These are phyloP conservation scores for Ia io DNA, from an alignment of 2,113 vertebrate genomes.

Conservation along the genomic window DNA sequence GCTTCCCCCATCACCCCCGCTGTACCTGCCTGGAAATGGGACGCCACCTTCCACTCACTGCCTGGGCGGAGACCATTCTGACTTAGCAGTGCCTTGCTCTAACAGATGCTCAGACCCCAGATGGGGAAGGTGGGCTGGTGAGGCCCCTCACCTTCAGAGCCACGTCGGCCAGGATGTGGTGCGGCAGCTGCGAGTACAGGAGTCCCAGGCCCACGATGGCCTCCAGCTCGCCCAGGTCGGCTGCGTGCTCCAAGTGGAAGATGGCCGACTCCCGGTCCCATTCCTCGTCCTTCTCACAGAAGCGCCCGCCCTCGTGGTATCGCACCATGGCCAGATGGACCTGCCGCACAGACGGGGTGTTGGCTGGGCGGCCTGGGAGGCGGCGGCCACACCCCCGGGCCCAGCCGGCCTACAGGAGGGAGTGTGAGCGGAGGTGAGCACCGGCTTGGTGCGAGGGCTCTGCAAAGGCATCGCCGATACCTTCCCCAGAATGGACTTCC, in stretches of 20 bases:
- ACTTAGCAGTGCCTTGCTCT: background rate
- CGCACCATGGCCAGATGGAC: slow-evolving; percentile 97
- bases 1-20: background rate
- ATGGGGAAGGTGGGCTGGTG: background rate
- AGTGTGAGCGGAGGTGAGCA: background rate
- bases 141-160: slow-evolving; percentile 86
- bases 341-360: slow-evolving; percentile 74
- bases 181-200: slow-evolving; percentile 92
- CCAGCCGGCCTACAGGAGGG: background rate
- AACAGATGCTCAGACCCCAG: background rate
- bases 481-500: slow-evolving; percentile 96
- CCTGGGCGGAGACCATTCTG: background rate
- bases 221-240: slow-evolving; percentile 95
- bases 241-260: slow-evolving; percentile 93
- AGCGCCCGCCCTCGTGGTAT: slow-evolving; percentile 94
- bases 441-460: background rate
- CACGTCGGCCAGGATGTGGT: slow-evolving; percentile 92
- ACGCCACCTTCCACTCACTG: background rate
- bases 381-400: background rate
- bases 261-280: slow-evolving; percentile 93
- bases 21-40: background rate
- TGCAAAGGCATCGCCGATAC: slow-evolving; percentile 73
- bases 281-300: slow-evolving; percentile 90
- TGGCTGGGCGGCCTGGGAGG: background rate
- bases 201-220: slow-evolving; percentile 93